These are phyloP conservation scores for Lasioglossum zephyrum DNA, from an alignment of 2,888 invertebrate species.

Conservation along the genomic window DNA sequence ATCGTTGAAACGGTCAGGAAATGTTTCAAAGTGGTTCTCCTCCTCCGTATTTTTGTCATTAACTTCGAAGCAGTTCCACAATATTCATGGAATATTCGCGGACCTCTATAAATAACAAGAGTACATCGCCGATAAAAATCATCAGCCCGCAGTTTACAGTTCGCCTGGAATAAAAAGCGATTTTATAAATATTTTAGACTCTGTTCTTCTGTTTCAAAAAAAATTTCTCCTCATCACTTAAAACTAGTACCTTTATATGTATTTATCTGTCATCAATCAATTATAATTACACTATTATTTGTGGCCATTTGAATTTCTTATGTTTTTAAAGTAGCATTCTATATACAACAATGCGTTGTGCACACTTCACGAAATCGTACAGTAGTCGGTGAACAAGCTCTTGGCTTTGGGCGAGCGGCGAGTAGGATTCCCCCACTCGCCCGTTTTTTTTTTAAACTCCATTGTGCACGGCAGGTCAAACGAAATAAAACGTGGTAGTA, in stretches of 20 bases:
- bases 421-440: background rate
- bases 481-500: constrained; percentile 35
- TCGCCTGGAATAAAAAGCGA: background rate
- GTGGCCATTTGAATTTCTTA: too few relatives aligned
- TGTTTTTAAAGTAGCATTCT: too few relatives aligned
- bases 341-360: too few relatives aligned
- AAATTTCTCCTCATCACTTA: too few relatives aligned
- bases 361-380: too few relatives aligned
- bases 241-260: too few relatives aligned
- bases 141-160: background rate
- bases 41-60: constrained; percentile 18
- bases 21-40: constrained; percentile 9
- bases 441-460: constrained; percentile 10
- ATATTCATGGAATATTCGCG: background rate
- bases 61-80: background rate
- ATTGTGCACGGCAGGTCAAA: constrained; percentile 39
- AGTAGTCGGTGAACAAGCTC: too few relatives aligned
- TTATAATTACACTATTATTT: too few relatives aligned
- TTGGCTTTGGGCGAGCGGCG: too few relatives aligned
- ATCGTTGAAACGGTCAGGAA: constrained; percentile 12
- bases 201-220: background rate
- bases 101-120: background rate
- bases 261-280: too few relatives aligned
- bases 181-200: background rate
- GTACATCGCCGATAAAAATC: background rate